These are phyloP conservation scores for Lordiphosa andalusiaca DNA, from an alignment of 2,888 invertebrate species.

Conservation along the genomic window DNA sequence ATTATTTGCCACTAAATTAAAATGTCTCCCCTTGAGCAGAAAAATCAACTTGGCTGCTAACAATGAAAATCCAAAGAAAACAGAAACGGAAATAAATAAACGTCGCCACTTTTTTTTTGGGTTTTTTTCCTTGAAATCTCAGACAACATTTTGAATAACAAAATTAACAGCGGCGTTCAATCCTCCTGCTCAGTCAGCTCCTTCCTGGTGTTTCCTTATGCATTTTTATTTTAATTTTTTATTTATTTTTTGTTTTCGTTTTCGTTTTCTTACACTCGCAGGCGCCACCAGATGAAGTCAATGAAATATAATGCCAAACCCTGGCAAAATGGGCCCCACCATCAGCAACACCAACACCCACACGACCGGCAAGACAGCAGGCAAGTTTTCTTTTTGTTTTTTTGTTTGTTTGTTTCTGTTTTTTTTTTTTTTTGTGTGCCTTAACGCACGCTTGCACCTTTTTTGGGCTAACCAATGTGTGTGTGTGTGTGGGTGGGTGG, in stretches of 20 bases:
- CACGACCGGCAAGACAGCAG: constrained; percentile 23
- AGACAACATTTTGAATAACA: constrained; percentile 78
- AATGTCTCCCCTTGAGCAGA: constrained; percentile 32
- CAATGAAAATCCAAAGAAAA: constrained; percentile 57
- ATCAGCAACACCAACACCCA: too few species aligned
- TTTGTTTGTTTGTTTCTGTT: constrained; percentile 44
- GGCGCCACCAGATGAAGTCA: constrained; percentile 39
- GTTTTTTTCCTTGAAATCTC: constrained; percentile 21
- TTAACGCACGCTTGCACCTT: constrained; percentile 73
- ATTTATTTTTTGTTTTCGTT: constrained; percentile 46
- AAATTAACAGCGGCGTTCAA: constrained; percentile 69
- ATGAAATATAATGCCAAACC: constrained; percentile 34
- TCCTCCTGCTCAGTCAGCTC: constrained; percentile 26
- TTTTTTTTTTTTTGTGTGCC: constrained; percentile 45
- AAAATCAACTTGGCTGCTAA: constrained; percentile 62
- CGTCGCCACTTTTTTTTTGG: constrained; percentile 58
- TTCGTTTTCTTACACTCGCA: constrained; percentile 43
- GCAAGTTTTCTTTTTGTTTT: constrained; percentile 49
- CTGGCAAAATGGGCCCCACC: constrained; percentile 15
- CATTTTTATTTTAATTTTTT: constrained; percentile 53
- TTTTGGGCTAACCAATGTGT: constrained; percentile 20
- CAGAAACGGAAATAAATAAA: constrained; percentile 78
- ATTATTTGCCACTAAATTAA: constrained; percentile 61
- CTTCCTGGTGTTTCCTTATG: constrained; percentile 40
- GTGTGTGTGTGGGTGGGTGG: constrained; percentile 1